Evolutionary conservation across 1,140 invertebrate species (phyloP).

Genomic region (Drosophila ananassae): DNA sequence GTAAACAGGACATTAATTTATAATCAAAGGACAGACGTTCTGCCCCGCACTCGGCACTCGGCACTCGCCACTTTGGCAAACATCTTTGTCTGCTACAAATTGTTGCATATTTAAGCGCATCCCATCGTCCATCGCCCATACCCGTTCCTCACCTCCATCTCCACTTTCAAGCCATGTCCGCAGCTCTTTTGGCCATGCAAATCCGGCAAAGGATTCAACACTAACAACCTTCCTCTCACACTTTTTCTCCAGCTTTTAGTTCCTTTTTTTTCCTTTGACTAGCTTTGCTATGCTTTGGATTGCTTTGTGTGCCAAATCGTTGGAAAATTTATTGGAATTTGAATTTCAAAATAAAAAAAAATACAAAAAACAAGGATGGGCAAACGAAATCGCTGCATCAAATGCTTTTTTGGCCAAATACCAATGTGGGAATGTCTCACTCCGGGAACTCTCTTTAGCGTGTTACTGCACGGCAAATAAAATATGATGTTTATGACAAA

Average conservation of each 20-base stretch:
- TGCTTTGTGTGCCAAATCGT: slow-evolving; percentile 77
- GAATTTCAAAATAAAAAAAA: slow-evolving; percentile 72
- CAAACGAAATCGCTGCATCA: slow-evolving; percentile 64
- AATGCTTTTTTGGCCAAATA: slow-evolving; percentile 69
- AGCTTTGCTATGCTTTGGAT: slow-evolving; percentile 23
- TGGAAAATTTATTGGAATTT: slow-evolving; percentile 83
- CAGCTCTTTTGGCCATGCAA: slow-evolving; percentile 61
- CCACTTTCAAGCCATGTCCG: slow-evolving; percentile 21
- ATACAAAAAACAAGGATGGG: slow-evolving; percentile 21
- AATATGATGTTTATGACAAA: not conserved
- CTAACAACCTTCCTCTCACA: slow-evolving; percentile 35
- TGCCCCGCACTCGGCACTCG: not conserved
- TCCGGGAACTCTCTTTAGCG: not conserved
- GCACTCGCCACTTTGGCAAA: slow-evolving; percentile 22
- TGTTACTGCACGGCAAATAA: slow-evolving; percentile 17
- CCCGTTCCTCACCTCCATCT: not conserved
- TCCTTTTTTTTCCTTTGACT: not conserved
- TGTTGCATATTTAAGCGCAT: slow-evolving; percentile 71
- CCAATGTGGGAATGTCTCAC: slow-evolving; percentile 64
- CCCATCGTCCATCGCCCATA: too few species aligned
- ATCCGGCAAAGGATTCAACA: slow-evolving; percentile 44
- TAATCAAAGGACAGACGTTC: slow-evolving; percentile 57
- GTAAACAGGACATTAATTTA: slow-evolving; percentile 77
- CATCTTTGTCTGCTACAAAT: slow-evolving; percentile 76
- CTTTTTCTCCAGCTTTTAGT: slow-evolving; percentile 8